Base-by-base conservation (phyloP, 2,797 vertebrate genomes). In the Strix occidentalis region DNA sequence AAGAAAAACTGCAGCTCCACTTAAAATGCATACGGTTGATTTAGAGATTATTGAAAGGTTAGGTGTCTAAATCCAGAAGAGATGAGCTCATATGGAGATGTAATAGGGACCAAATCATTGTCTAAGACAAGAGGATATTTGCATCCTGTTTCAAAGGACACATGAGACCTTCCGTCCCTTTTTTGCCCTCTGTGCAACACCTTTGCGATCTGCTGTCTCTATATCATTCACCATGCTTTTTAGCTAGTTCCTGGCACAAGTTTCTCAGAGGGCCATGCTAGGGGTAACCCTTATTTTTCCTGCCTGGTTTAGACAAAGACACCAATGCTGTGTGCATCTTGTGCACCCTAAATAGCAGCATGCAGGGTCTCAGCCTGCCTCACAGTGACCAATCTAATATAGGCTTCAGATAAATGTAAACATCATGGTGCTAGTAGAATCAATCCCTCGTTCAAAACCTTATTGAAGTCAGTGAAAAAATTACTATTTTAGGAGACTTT, bases 71-170 rank as follows among this genome's bases (percentile, higher is more conserved):
- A 89, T 78, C 76, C 85, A 86, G 87, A 80, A 54, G 54, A 75
- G 77, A 92, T 94, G 91, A 92, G 89, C 87, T 97, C 95, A 95
- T 86, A 39, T 15, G 6, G 74, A 4, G 75, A 7, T 92, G 93
- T 93, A 95, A 94, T 28, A 51, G 69, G 89, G 77, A 76, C 50
- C 46, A 39, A 81, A 76, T 91, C 57, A 86, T 58, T 88, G 82
- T 46, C 90, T 87, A 60, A 77, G 83, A 75, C 54, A 43, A 20
- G 58, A 61, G 35, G 29, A 61, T 85, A 26, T 92, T 87, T 84
- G 84, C 60, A 29, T 93, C 77, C 64, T 54, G 12, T 60, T 95
- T 72, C 81, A 72, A 23, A 71, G 60, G 41, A 81, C 74, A 61
- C 2, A 0, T 8, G 26, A 89, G 68, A 60, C 14, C 9, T 57